Base-by-base conservation (phyloP, 2,797 vertebrate genomes). In the Liasis olivaceus region DNA sequence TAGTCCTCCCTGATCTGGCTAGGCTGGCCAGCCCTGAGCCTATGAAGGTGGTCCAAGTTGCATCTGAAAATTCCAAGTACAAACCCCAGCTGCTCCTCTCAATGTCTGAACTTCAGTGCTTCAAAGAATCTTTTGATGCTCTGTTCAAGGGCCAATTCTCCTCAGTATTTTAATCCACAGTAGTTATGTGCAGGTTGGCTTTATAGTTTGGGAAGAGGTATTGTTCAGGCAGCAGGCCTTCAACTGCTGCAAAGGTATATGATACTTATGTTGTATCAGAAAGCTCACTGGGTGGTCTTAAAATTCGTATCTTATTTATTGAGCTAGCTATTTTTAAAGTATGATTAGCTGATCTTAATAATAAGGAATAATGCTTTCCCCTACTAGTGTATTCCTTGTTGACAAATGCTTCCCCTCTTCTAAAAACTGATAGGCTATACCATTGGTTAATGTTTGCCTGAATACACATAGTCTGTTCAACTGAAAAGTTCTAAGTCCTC, bases 41-140 rank as follows among this genome's bases (percentile, higher is more conserved):
- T 58, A 12, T n/a, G 88, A 72, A 72, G n/a, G 54, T 17, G 51
- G 28, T n/a, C 28, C 28, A 58, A 4, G 15, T 59, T 51, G 56
- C 28, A 86, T 5, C 60, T 88, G 60, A 63, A 88, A 60, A 2
- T 63, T 63, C 36, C 36, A 26, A 54, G 11, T 86, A n/a, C 28
- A 58, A 36, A 26, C 0, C 60, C 22, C 60, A 63, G 24, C 0
- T 26, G 36, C 15, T 58, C 26, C 6, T 63, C 31, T 14, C 59
- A 42, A 42, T 63, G 2, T 26, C 1, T 64, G 42, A 94, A 7
- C 26, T 63, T n/a, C 17, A 12, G 20, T 26, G 90, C 22, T 12
- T 62, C 91, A 84, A 77, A 84, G 85, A 95, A 51, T 31, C 92
- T 93, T 95, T 93, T 85, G 95, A 24, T 0, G 2, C 20, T 89